A percentile compares a stretch with the other conserved stretches of the same genome.
phyloP scores from a whole-genome alignment of 35 echinoderm and acorn worm genomes.

The Heliocidaris tuberculata region DNA sequence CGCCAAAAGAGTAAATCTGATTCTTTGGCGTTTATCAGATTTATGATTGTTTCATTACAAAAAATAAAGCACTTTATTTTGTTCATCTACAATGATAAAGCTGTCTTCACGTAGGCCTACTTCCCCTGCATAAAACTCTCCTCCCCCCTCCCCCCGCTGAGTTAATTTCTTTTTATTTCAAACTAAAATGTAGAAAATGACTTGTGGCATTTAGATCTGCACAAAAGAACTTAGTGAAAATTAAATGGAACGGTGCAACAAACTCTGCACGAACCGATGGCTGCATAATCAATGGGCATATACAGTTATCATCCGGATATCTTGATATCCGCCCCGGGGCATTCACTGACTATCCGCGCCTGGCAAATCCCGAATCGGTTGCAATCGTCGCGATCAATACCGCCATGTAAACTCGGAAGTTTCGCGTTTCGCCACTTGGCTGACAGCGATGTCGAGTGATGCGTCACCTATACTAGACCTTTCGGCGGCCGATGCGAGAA shows the following conservation, averaged over 20 bases:
- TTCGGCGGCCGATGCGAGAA: not conserved
- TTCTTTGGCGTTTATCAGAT: too few species aligned
- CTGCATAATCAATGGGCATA: not conserved
- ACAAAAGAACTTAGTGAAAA: not conserved
- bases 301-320: slow-evolving; percentile 26
- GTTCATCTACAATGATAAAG: too few species aligned
- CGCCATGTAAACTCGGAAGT: slow-evolving; percentile 22
- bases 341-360: not conserved
- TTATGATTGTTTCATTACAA: too few species aligned
- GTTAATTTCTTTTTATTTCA: too few species aligned
- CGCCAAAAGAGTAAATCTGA: too few species aligned
- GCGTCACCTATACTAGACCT: slow-evolving; percentile 9
- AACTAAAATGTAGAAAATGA: too few species aligned
- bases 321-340: slow-evolving; percentile 17
- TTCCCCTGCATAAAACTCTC: too few species aligned
- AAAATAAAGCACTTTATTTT: too few species aligned
- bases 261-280: not conserved
- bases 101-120: too few species aligned
- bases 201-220: too few species aligned
- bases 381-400: slow-evolving; percentile 29
- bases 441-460: not conserved
- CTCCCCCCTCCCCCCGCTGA: too few species aligned
- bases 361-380: slow-evolving; percentile 29
- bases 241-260: not conserved
- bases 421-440: not conserved